Evolutionary conservation across 2,113 vertebrate species (phyloP).

Genomic region (Podarcis cretensis): DNA sequence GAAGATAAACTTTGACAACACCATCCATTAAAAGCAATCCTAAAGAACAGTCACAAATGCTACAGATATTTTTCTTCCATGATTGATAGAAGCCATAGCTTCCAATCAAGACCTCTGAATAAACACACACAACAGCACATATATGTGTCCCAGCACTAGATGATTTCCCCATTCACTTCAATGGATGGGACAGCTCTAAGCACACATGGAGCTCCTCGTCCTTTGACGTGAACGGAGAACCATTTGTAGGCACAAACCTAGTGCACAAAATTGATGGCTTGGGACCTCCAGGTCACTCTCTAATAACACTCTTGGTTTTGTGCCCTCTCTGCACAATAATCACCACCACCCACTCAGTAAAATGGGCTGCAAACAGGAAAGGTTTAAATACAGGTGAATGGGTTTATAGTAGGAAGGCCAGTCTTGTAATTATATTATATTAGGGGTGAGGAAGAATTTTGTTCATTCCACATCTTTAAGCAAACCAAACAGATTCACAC

Average conservation of each 20-base stretch:
- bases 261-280: too few relatives aligned
- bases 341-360: too few relatives aligned
- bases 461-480: too few relatives aligned
- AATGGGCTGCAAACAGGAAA: too few relatives aligned
- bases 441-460: too few relatives aligned
- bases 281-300: too few relatives aligned
- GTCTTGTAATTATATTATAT: too few relatives aligned
- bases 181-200: neutral
- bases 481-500: too few relatives aligned
- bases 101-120: neutral
- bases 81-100: neutral
- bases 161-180: neutral
- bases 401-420: too few relatives aligned
- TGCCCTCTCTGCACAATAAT: too few relatives aligned
- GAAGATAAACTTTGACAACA: neutral
- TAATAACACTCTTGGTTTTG: too few relatives aligned
- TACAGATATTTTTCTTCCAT: neutral
- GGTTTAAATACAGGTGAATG: too few relatives aligned
- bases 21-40: neutral
- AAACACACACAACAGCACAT: neutral
- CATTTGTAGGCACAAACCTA: neutral
- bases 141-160: neutral
- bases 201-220: neutral
- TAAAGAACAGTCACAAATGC: neutral
- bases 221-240: neutral